phyloP scores from a whole-genome alignment of 1,140 invertebrate species.

The Aethina tumida region DNA sequence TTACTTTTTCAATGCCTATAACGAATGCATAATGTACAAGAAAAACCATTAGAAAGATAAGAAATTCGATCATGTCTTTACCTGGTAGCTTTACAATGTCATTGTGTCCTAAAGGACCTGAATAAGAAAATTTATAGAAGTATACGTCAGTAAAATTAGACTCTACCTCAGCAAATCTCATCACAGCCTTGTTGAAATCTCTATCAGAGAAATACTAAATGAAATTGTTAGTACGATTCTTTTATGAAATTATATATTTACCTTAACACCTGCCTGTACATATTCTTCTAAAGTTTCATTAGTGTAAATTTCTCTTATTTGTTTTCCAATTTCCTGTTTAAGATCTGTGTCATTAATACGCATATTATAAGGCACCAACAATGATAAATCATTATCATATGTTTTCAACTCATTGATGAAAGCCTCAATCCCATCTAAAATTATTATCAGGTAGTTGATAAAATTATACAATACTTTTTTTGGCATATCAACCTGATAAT shows the following conservation, averaged over 20 bases:
- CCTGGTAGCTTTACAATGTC: background rate
- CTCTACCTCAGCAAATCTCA: slow-evolving; percentile 7
- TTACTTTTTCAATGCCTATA: slow-evolving; percentile 5
- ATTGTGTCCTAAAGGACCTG: no score
- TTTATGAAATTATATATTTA: no score
- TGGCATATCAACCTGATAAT: no score
- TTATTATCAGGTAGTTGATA: no score
- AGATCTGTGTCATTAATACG: background rate
- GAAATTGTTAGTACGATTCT: no score
- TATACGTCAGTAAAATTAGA: background rate
- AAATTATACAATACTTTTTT: no score
- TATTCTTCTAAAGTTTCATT: background rate
- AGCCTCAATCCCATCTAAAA: no score
- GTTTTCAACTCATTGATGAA: no score
- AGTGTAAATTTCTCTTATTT: background rate
- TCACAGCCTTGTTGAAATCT: background rate
- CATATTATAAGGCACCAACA: background rate
- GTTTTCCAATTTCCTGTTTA: background rate
- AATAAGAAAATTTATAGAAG: no score
- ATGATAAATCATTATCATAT: background rate
- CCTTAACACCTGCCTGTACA: background rate
- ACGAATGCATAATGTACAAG: no score
- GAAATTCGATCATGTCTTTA: background rate
- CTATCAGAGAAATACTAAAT: slow-evolving; percentile 5
- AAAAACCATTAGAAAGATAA: no score